Evolutionary conservation across 2,888 invertebrate genomes (phyloP).

Genomic region (Mythimna vitellina): DNA sequence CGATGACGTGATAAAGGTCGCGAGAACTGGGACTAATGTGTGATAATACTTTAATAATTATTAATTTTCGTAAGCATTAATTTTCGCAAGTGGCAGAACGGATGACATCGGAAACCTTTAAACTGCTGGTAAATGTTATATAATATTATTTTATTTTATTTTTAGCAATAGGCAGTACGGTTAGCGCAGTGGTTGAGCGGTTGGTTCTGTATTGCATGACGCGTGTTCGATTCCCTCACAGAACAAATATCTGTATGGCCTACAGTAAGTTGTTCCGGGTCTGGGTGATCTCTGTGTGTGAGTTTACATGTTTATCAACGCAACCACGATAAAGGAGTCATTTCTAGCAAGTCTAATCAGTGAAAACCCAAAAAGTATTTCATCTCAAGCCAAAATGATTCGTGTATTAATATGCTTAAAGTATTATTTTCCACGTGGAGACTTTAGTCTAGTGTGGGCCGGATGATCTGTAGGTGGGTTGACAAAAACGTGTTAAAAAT

Average conservation of each 20-base stretch:
- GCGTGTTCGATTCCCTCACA: too few species aligned
- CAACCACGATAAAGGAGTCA: too few species aligned
- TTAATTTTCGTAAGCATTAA: not conserved
- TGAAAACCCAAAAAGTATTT: not conserved
- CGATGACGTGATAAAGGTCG: conserved; percentile 1
- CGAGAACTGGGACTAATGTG: conserved; percentile 3
- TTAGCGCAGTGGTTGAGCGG: too few species aligned
- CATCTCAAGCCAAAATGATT: conserved; percentile 6
- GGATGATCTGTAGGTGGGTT: conserved; percentile 33
- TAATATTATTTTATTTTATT: not conserved
- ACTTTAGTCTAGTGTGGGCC: conserved; percentile 29
- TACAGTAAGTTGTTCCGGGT: too few species aligned
- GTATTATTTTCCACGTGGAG: conserved; percentile 11
- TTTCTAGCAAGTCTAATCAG: not conserved
- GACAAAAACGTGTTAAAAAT: conserved; percentile 42
- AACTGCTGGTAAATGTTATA: too few species aligned
- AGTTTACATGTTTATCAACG: too few species aligned
- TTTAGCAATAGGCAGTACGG: not conserved
- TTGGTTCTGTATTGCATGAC: too few species aligned
- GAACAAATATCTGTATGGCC: too few species aligned
- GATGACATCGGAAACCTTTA: not conserved
- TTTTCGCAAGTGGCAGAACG: not conserved
- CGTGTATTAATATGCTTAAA: not conserved
- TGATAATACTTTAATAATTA: conserved; percentile 2
- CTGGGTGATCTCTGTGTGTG: too few species aligned